These are phyloP conservation scores for Stercorarius parasiticus DNA, from an alignment of 2,113 vertebrate genomes.

Conservation along the genomic window DNA sequence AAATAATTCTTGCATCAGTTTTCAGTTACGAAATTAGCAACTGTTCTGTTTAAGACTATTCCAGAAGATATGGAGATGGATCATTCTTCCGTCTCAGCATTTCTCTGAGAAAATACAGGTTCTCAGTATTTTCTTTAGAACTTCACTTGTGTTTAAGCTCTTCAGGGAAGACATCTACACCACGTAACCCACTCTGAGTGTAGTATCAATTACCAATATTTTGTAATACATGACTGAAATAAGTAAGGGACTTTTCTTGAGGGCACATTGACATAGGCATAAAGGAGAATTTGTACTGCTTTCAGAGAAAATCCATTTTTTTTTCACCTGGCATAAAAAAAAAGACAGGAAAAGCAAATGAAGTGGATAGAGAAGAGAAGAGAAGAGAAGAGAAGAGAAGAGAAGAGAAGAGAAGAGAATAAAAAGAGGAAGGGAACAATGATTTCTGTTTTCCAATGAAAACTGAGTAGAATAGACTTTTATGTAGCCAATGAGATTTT, in stretches of 20 bases:
- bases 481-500: not conserved
- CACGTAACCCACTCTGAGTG: not conserved
- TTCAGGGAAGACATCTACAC: not conserved
- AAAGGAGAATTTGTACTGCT: not conserved
- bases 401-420: not conserved
- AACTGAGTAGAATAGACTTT: not conserved
- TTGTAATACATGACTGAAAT: not conserved
- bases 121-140: not conserved
- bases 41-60: not conserved
- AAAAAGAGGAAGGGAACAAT: not conserved
- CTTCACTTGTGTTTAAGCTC: not conserved
- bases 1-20: constrained; percentile 5
- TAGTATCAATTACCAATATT: not conserved
- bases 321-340: not conserved
- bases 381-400: not conserved
- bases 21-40: not conserved
- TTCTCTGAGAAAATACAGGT: not conserved
- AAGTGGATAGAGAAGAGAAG: not conserved
- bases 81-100: not conserved
- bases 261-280: not conserved
- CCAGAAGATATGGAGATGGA: not conserved
- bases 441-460: not conserved
- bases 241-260: not conserved
- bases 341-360: not conserved
- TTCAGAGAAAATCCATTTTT: not conserved